A percentile compares a stretch with the other conserved stretches of the same genome.
phyloP scores from a whole-genome alignment of 2,113 vertebrate genomes.

The Chrysochloris asiatica region DNA sequence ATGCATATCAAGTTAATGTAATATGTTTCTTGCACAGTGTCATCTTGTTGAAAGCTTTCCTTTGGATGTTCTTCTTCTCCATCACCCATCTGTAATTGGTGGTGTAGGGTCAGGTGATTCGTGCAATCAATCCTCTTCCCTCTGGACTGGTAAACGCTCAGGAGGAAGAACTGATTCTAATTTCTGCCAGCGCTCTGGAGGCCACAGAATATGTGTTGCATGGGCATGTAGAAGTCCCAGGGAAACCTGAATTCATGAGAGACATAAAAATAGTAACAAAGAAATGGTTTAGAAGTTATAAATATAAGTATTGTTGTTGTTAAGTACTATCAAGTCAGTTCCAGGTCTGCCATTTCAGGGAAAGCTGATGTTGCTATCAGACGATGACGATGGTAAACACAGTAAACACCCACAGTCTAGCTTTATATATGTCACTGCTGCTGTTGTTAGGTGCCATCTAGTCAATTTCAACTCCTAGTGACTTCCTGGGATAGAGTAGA shows the following conservation, averaged over 20 bases:
- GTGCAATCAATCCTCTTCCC: slow-evolving; percentile 55
- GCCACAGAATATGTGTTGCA: slow-evolving; percentile 89
- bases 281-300: background rate
- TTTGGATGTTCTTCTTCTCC: background rate
- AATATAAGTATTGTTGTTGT: too few relatives aligned
- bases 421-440: background rate
- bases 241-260: slow-evolving; percentile 83
- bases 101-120: background rate
- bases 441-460: background rate
- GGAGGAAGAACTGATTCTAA: slow-evolving; percentile 83
- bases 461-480: background rate
- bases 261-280: slow-evolving; percentile 19
- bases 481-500: background rate
- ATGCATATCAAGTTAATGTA: background rate
- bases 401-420: background rate
- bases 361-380: too few relatives aligned
- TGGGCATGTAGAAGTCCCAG: slow-evolving; percentile 87
- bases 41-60: background rate
- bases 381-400: background rate
- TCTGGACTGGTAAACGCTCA: slow-evolving; percentile 78
- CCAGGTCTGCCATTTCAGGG: background rate
- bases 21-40: background rate
- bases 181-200: slow-evolving; percentile 86
- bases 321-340: too few relatives aligned
- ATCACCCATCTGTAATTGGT: background rate